Evolutionary conservation across 2,888 invertebrate genomes (phyloP).

Genomic region (Hydriomena furcata): DNA sequence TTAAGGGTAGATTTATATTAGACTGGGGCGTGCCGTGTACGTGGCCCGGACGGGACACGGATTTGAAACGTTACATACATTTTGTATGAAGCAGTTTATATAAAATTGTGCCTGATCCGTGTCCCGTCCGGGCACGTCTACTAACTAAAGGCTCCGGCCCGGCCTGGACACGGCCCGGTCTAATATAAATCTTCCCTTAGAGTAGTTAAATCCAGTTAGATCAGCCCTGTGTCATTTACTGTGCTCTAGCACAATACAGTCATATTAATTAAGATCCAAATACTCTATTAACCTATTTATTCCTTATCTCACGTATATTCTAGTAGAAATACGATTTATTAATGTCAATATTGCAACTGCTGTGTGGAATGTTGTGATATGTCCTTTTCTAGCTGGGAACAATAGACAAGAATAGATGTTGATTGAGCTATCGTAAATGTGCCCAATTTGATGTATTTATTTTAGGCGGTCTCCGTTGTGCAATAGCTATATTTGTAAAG

Average conservation of each 20-base stretch:
- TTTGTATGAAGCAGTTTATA: too few species aligned
- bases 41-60: too few species aligned
- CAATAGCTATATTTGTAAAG: too few species aligned
- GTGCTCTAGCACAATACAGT: conserved; percentile 33
- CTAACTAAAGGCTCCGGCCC: too few species aligned
- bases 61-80: too few species aligned
- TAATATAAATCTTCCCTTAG: conserved; percentile 6
- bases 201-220: conserved; percentile 13
- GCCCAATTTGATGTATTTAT: not conserved
- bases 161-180: too few species aligned
- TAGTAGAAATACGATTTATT: conserved; percentile 20
- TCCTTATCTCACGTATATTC: conserved; percentile 37
- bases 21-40: too few species aligned
- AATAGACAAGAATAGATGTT: not conserved
- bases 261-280: conserved; percentile 35
- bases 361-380: not conserved
- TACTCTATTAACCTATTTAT: conserved; percentile 50
- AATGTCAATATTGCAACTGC: conserved; percentile 1
- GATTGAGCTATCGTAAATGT: not conserved
- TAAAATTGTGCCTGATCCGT: too few species aligned
- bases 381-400: conserved; percentile 1
- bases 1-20: too few species aligned
- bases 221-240: conserved; percentile 26
- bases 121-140: too few species aligned
- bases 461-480: not conserved